Conservation (phyloP, 1,140 invertebrate genomes). For the Thalassaphorura encarpata region DNA sequence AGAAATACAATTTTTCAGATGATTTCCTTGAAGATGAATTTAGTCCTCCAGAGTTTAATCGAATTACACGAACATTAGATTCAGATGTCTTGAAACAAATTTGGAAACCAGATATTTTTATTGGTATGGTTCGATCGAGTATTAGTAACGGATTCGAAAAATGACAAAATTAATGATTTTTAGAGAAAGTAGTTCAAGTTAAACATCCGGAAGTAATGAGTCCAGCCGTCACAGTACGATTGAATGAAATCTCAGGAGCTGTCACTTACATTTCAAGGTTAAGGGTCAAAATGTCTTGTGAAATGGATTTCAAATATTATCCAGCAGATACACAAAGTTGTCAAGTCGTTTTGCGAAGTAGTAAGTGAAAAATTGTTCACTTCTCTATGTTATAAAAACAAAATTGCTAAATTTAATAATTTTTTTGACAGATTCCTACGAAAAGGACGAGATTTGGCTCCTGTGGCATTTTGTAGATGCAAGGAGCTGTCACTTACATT, state of each 20-base stretch:
- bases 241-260: neutral
- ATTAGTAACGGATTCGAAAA: too few species aligned
- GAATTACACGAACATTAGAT: neutral
- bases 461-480: neutral
- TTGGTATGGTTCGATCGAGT: too few species aligned
- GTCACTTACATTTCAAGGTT: constrained; percentile 2
- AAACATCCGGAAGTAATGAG: neutral
- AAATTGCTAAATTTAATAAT: neutral
- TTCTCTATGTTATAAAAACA: neutral
- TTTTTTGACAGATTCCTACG: neutral
- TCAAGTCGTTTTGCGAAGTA: neutral
- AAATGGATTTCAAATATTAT: constrained; percentile 1
- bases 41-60: too few species aligned
- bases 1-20: too few species aligned
- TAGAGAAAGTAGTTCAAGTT: neutral
- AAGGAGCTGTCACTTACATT: neutral
- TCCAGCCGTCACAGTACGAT: neutral
- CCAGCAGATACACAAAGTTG: constrained; percentile 3
- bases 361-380: neutral
- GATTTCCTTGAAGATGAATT: too few species aligned
- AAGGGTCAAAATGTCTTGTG: neutral
- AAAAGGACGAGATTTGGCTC: neutral
- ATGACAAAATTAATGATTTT: too few species aligned
- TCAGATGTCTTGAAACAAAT: neutral
- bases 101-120: neutral